Conservation (phyloP, 1,140 invertebrate species). For the Pseudomyrmex flavicornis region DNA sequence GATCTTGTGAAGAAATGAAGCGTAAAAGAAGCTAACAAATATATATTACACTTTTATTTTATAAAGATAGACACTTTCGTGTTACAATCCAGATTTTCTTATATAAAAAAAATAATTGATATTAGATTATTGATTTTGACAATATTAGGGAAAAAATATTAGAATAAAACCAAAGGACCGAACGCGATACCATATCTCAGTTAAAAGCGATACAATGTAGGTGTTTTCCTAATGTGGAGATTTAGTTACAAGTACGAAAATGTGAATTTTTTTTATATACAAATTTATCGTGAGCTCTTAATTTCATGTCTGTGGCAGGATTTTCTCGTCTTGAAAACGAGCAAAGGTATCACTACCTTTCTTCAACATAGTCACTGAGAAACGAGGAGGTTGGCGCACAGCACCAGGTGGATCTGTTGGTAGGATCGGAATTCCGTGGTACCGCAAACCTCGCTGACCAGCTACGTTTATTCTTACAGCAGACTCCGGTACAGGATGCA, state of each 20-base stretch:
- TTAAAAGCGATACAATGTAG: constrained; percentile 34
- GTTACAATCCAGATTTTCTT: constrained; percentile 18
- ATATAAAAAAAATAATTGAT: constrained; percentile 15
- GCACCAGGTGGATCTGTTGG: constrained; percentile 80
- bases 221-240: not conserved
- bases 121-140: constrained; percentile 20
- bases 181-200: constrained; percentile 7
- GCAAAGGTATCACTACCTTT: constrained; percentile 76
- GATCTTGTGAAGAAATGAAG: not conserved
- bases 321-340: constrained; percentile 60
- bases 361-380: constrained; percentile 79
- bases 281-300: constrained; percentile 49
- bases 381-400: constrained; percentile 77
- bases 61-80: constrained; percentile 12
- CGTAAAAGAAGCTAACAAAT: constrained; percentile 10
- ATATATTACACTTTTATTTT: constrained; percentile 1
- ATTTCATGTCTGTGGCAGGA: constrained; percentile 58
- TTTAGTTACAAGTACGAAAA: constrained; percentile 39
- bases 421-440: constrained; percentile 80
- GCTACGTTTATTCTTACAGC: constrained; percentile 76
- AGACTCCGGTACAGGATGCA: constrained; percentile 75
- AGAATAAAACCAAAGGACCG: not conserved
- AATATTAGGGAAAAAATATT: not conserved
- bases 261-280: constrained; percentile 61
- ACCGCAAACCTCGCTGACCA: constrained; percentile 79